Conservation (phyloP, 2,113 vertebrate species). For the Irena cyanogastra region DNA sequence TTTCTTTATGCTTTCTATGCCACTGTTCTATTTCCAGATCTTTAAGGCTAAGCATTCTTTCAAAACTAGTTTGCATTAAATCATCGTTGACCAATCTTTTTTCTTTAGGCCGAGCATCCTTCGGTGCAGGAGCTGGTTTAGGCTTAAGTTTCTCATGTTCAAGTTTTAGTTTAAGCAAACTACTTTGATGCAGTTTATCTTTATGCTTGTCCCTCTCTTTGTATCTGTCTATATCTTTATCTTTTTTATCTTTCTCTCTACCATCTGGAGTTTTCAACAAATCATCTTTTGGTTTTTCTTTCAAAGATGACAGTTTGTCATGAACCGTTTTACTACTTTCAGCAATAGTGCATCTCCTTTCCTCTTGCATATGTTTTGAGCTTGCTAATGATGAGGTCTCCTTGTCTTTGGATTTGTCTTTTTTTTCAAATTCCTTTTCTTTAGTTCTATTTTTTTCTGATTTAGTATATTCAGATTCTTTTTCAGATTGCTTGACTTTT, state of each 20-base stretch:
- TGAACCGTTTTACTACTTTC: conserved; percentile 77
- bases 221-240: conserved; percentile 88
- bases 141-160: conserved; percentile 83
- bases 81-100: conserved; percentile 96
- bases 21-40: conserved; percentile 98
- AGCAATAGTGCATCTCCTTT: conserved; percentile 75
- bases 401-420: conserved; percentile 83
- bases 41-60: conserved; percentile 97
- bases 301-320: conserved; percentile 76
- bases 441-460: conserved; percentile 82
- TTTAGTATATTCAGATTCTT: conserved; percentile 79
- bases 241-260: conserved; percentile 88
- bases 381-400: conserved; percentile 65
- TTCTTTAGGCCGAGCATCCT: conserved; percentile 89
- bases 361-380: conserved; percentile 81
- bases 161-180: conserved; percentile 73
- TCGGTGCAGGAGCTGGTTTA: conserved; percentile 76
- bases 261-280: conserved; percentile 80
- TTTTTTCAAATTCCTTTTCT: conserved; percentile 84
- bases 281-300: conserved; percentile 89
- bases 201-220: conserved; percentile 88
- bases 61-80: conserved; percentile 98
- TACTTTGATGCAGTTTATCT: conserved; percentile 82
- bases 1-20: conserved; percentile 97
- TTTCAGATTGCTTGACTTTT: conserved; percentile 84